phyloP scores from a whole-genome alignment of 2,113 vertebrate genomes.

The Pterocles orientalis region DNA sequence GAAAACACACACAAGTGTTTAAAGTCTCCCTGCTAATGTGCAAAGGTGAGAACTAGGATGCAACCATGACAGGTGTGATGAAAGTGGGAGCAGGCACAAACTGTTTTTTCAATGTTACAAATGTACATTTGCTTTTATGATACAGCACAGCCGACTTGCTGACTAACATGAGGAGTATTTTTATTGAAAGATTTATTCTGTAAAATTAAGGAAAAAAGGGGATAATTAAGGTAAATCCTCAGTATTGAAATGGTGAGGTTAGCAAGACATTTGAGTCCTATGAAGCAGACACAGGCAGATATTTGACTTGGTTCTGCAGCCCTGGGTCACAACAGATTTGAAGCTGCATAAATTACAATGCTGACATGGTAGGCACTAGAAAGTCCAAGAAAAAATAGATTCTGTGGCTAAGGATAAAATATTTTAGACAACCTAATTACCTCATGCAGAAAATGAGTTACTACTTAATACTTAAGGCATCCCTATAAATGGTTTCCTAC shows the following conservation, averaged over 20 bases:
- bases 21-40: neutral
- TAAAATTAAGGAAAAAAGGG: neutral
- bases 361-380: neutral
- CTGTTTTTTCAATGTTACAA: neutral
- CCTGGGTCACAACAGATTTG: neutral
- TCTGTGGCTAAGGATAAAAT: conserved; percentile 14
- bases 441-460: conserved; percentile 6
- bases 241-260: neutral
- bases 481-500: neutral
- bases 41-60: neutral
- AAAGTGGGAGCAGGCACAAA: neutral
- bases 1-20: neutral
- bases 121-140: accelerated
- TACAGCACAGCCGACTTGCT: neutral
- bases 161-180: neutral
- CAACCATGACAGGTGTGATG: neutral
- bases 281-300: neutral
- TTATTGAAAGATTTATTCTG: neutral
- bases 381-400: neutral
- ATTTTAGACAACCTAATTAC: conserved; percentile 4
- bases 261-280: neutral
- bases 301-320: neutral
- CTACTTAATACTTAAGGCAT: neutral
- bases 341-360: neutral
- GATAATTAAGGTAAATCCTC: neutral